Conservation (phyloP, 2,113 vertebrate genomes). For the Engystomops pustulosus region DNA sequence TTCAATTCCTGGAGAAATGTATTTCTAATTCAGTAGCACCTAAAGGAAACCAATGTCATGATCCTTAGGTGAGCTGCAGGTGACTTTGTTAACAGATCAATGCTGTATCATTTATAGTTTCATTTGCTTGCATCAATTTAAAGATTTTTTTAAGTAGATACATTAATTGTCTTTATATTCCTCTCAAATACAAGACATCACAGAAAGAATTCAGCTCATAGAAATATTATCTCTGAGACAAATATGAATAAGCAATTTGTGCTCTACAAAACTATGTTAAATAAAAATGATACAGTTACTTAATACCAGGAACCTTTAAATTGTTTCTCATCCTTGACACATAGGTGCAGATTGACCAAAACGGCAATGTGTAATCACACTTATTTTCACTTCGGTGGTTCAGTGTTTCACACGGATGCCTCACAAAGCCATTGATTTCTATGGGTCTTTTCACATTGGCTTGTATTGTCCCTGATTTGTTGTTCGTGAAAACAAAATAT, state of each 20-base stretch:
- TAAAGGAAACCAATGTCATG: constrained; percentile 21
- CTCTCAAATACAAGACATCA: no score
- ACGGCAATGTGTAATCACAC: no score
- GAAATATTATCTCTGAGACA: background rate
- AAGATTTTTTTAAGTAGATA: constrained; percentile 9
- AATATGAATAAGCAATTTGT: background rate
- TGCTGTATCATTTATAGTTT: background rate
- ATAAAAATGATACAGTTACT: no score
- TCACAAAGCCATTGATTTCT: no score
- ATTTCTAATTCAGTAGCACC: constrained; percentile 23
- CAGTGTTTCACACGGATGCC: no score
- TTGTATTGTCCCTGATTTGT: no score
- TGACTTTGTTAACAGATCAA: background rate
- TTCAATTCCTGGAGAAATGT: constrained; percentile 59
- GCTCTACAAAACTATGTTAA: no score
- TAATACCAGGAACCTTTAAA: background rate
- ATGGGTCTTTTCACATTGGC: no score
- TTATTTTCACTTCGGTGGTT: no score
- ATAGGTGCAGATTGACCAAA: background rate
- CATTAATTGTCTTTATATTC: background rate
- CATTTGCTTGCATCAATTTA: background rate
- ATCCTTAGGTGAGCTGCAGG: constrained; percentile 24
- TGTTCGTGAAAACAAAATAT: no score
- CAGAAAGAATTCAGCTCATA: background rate
- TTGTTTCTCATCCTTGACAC: background rate